These are phyloP conservation scores for Tapirus indicus DNA, from an alignment of 2,797 vertebrate genomes.

Conservation along the genomic window DNA sequence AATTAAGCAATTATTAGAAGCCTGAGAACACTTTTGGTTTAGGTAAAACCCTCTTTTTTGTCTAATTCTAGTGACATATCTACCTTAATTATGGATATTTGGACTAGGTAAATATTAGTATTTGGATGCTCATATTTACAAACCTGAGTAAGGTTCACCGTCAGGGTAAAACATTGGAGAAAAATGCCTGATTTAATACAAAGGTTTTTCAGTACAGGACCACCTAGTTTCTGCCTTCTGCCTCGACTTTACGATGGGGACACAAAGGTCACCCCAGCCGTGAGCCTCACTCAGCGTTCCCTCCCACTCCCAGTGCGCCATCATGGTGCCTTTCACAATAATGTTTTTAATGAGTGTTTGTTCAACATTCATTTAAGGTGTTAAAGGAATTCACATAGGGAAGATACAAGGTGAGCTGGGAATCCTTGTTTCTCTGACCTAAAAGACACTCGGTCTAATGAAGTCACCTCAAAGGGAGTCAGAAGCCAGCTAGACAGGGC, in stretches of 20 bases:
- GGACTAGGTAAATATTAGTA: not conserved
- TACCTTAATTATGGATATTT: not conserved
- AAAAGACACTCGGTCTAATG: not conserved
- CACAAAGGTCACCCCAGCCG: not conserved
- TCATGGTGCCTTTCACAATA: not conserved
- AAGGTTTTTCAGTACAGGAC: not conserved
- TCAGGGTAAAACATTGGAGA: not conserved
- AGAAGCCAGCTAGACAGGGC: not conserved
- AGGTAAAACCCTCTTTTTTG: not conserved
- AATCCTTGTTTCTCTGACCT: not conserved
- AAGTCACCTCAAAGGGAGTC: not conserved
- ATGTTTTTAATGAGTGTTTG: not conserved
- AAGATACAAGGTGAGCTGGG: not conserved
- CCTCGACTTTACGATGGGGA: not conserved
- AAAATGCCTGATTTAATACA: not conserved
- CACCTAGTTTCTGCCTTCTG: not conserved
- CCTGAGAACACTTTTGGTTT: not conserved
- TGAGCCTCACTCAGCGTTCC: not conserved
- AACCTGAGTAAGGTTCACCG: not conserved
- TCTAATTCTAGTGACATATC: not conserved
- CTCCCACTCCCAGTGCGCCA: not conserved
- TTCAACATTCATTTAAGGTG: not conserved
- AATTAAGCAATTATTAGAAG: not conserved
- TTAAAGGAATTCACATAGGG: not conserved
- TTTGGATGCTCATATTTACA: not conserved